Percentiles rank a stretch among this genome's conserved stretches.
These are phyloP conservation scores for Silurus asotus DNA, from an alignment of 2,113 vertebrate species.

Conservation along the genomic window DNA sequence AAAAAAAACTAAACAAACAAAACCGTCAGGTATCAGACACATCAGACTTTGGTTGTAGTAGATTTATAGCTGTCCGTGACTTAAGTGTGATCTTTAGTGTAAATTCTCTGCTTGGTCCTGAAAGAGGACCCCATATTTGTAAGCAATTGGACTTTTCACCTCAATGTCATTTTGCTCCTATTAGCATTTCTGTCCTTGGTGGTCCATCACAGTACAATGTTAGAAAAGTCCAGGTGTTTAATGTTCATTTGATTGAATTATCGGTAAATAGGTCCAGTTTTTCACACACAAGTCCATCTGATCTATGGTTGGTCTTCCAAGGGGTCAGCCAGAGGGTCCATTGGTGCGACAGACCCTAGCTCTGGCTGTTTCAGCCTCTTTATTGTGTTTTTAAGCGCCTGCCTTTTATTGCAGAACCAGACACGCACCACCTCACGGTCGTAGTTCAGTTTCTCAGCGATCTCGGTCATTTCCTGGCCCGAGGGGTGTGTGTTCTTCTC, in stretches of 20 bases:
- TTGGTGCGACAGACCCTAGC: constrained; percentile 75
- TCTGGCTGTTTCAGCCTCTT: constrained; percentile 98
- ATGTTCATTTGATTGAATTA: constrained; percentile 22
- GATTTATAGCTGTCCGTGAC: constrained; percentile 64
- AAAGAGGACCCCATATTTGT: constrained; percentile 80
- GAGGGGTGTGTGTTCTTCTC: constrained; percentile 99
- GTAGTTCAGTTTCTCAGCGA: constrained; percentile 99
- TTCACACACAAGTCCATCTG: constrained; percentile 25
- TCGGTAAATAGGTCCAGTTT: constrained; percentile 19
- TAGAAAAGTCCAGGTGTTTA: constrained; percentile 65
- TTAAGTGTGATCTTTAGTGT: constrained; percentile 79
- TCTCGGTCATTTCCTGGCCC: constrained; percentile 99
- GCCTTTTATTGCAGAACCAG: constrained; percentile 99
- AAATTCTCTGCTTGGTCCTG: constrained; percentile 72
- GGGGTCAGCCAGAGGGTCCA: constrained; percentile 91
- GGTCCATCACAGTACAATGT: constrained; percentile 66
- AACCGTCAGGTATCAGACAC: constrained; percentile 78
- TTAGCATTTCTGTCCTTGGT: constrained; percentile 71
- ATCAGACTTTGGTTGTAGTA: constrained; percentile 97
- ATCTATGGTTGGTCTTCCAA: constrained; percentile 90
- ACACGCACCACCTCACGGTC: constrained; percentile 99
- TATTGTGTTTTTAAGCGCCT: constrained; percentile 99
- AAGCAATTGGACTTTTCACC: constrained; percentile 60
- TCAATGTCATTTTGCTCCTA: constrained; percentile 79
- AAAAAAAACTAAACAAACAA: constrained; percentile 57